Conservation (phyloP, 1,140 invertebrate genomes). For the Saccostrea echinata region DNA sequence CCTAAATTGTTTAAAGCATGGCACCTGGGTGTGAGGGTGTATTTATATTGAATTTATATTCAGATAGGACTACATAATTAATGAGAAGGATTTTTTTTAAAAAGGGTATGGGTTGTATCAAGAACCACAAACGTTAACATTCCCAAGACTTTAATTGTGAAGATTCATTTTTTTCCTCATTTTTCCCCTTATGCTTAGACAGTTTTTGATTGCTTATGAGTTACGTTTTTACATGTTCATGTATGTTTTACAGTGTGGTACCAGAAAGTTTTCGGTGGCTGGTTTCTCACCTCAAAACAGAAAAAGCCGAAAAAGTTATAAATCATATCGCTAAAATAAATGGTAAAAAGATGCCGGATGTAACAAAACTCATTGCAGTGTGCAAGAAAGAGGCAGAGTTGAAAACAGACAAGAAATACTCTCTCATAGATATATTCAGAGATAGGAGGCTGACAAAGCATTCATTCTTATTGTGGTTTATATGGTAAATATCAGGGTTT, state of each 20-base stretch:
- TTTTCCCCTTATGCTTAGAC: too few species aligned
- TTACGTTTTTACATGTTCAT: not conserved
- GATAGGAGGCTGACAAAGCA: not conserved
- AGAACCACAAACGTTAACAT: too few species aligned
- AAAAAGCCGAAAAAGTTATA: constrained; percentile 62
- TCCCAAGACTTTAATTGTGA: too few species aligned
- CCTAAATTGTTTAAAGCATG: too few species aligned
- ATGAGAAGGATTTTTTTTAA: too few species aligned
- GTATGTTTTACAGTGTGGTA: constrained; percentile 45
- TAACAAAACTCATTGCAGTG: constrained; percentile 17
- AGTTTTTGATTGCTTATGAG: too few species aligned
- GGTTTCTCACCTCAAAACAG: constrained; percentile 56
- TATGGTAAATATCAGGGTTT: constrained; percentile 28
- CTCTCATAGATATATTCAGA: constrained; percentile 8
- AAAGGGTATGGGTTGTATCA: too few species aligned
- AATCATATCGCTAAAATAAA: constrained; percentile 59
- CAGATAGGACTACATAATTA: too few species aligned
- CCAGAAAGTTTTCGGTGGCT: constrained; percentile 69
- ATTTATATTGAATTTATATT: too few species aligned
- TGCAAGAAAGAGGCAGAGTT: not conserved
- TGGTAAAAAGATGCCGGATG: constrained; percentile 46
- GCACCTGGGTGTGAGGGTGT: too few species aligned
- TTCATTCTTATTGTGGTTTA: constrained; percentile 36
- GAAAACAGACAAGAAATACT: constrained; percentile 36
- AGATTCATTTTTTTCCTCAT: too few species aligned